These are phyloP conservation scores for Lissonota sp. DNA, from an alignment of 2,888 invertebrate species.

Conservation along the genomic window DNA sequence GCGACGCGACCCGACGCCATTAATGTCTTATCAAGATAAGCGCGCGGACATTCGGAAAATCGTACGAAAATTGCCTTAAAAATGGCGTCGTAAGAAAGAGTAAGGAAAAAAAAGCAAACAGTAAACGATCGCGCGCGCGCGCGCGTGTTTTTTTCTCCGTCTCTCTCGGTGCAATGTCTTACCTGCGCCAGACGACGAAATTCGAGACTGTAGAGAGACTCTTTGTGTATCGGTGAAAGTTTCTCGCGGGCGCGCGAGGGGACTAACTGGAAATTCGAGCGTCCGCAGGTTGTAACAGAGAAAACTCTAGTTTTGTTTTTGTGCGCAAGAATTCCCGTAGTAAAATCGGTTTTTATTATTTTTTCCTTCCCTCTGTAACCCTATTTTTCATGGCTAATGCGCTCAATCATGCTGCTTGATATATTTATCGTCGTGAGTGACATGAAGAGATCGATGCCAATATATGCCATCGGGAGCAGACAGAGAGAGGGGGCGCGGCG, in stretches of 20 bases:
- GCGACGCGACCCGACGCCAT: no score
- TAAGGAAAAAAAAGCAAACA: no score
- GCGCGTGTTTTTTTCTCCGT: not conserved
- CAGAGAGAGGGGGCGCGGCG: no score
- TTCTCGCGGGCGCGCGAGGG: slow-evolving; percentile 28
- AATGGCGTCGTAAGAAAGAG: no score
- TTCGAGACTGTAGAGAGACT: slow-evolving; percentile 49
- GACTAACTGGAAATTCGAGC: slow-evolving; percentile 49
- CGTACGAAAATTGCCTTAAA: no score
- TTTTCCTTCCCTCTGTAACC: slow-evolving; percentile 17
- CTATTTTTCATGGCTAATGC: not conserved
- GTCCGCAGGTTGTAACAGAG: slow-evolving; percentile 42
- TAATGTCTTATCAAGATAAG: no score
- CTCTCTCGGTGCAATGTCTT: slow-evolving; percentile 3
- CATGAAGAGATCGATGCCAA: not conserved
- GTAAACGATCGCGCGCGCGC: not conserved
- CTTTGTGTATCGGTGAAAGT: slow-evolving; percentile 33
- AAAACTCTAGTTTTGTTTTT: slow-evolving; percentile 7
- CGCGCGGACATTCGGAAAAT: no score
- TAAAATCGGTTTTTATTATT: slow-evolving; percentile 1
- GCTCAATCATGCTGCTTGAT: no score
- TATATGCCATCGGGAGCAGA: no score
- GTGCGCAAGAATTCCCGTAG: slow-evolving; percentile 23
- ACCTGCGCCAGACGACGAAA: slow-evolving; percentile 54
- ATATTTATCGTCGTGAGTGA: slow-evolving; percentile 37